Base-by-base conservation (phyloP, 2,113 vertebrate species). In the Alectura lathami region DNA sequence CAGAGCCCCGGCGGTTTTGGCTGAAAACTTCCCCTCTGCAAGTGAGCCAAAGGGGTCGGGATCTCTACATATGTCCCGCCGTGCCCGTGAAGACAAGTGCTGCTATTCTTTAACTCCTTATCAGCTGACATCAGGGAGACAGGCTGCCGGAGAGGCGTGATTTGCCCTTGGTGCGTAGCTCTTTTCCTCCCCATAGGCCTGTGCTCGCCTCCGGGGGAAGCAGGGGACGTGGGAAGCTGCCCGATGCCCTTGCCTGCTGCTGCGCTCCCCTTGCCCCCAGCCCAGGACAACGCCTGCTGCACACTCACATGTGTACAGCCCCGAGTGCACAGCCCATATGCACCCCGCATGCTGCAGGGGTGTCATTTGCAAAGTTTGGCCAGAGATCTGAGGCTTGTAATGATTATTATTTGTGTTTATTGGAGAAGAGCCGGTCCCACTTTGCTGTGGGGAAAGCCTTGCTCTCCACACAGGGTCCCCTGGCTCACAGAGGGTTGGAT, bases 121-220 rank as follows among this genome's bases (percentile, higher is more conserved):
- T 96, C 89, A 38, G 60, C 83, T 93, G 53, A 64, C 93, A 96
- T 91, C 54, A 9, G 88, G 84, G 88, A 97, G 68, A 77, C 63
- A 86, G 0, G 9, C 88, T 86, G 94, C 81, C 75, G 76, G 94
- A 95, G 93, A 93, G 93, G 94, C 57, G 85, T 17, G 18, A 69
- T 92, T 95, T 95, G 96, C 94, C 96, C 95, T 96, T 95, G 96
- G 95, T 93, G 96, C 96, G 95, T 95, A 95, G 93, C 96, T 93
- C 94, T 96, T 96, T 96, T 83, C 86, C 47, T n/a, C 63, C 51
- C 67, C 30, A 13, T 18, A 12, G 0, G 1, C 45, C 94, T 87
- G 68, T 78, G 92, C 82, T 85, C 63, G 74, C 91, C 92, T 70
- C 79, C 85, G 63, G 5, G 3, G 77, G 87, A 92, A 96, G 84